A percentile compares a stretch with the other conserved stretches of the same genome.
These are phyloP conservation scores for Melolontha melolontha DNA, from an alignment of 2,888 invertebrate species.

Conservation along the genomic window DNA sequence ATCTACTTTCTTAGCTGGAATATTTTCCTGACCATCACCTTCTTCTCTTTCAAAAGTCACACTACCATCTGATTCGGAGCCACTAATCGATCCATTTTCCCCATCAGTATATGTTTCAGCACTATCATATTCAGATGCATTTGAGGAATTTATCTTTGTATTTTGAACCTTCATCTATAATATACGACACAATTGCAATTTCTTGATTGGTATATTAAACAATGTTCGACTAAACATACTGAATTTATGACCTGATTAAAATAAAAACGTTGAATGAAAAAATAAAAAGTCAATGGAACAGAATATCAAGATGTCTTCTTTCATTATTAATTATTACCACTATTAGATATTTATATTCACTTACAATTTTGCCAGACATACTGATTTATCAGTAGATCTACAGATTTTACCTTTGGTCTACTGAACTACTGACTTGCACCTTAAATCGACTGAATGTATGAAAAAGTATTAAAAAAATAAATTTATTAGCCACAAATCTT, in stretches of 20 bases:
- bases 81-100: constrained; percentile 65
- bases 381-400: too few relatives aligned
- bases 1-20: constrained; percentile 77
- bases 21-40: constrained; percentile 78
- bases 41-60: constrained; percentile 75
- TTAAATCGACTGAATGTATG: too few relatives aligned
- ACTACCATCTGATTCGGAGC: constrained; percentile 63
- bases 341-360: constrained; percentile 9
- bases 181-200: constrained; percentile 1
- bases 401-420: too few relatives aligned
- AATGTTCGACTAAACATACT: constrained; percentile 34
- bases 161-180: constrained; percentile 53
- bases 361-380: constrained; percentile 33
- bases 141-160: constrained; percentile 54
- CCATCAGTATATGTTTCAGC: constrained; percentile 60
- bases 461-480: too few relatives aligned
- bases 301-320: not conserved
- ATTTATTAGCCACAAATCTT: too few relatives aligned
- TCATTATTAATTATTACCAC: not conserved
- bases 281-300: constrained; percentile 24
- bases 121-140: constrained; percentile 62
- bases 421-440: too few relatives aligned
- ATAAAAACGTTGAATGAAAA: constrained; percentile 31
- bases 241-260: constrained; percentile 45
- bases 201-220: not conserved